Conservation (phyloP, 1,140 invertebrate species). For the Magallana ariakensis region DNA sequence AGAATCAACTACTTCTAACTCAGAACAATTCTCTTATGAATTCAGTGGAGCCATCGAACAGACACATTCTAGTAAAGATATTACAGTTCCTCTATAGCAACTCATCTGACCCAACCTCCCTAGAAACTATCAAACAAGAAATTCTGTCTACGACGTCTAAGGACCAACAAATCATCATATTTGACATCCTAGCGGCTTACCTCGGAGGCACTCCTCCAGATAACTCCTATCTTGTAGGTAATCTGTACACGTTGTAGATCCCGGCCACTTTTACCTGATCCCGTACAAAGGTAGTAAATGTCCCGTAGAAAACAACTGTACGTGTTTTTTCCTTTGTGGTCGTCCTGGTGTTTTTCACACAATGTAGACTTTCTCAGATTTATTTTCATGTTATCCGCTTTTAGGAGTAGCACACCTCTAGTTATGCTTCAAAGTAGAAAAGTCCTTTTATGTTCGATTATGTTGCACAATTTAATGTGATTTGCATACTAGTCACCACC, state of each 20-base stretch:
- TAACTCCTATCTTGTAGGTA: conserved; percentile 30
- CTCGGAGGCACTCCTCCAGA: conserved; percentile 14
- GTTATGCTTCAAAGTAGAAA: no score
- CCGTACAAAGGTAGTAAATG: background rate
- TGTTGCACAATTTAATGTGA: no score
- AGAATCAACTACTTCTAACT: conserved; percentile 34
- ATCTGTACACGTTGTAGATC: background rate
- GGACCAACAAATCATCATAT: conserved; percentile 34
- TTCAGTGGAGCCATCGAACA: conserved; percentile 32
- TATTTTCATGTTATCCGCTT: no score
- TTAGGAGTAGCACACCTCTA: no score
- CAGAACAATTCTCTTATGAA: conserved; percentile 34
- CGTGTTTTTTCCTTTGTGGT: background rate
- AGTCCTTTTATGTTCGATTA: no score
- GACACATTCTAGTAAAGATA: conserved; percentile 26
- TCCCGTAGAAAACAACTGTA: background rate
- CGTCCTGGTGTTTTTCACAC: background rate
- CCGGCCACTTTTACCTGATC: background rate
- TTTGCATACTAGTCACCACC: no score
- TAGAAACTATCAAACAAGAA: conserved; percentile 28
- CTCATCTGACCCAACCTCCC: conserved; percentile 1
- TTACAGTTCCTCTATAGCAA: conserved; percentile 34
- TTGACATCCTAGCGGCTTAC: conserved; percentile 14
- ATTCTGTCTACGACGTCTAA: conserved; percentile 22
- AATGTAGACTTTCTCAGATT: no score